Evolutionary conservation across 2,113 vertebrate species (phyloP), one percentile per base, ranked within the genome.

Genomic region (Microcebus lehilahytsara): DNA sequence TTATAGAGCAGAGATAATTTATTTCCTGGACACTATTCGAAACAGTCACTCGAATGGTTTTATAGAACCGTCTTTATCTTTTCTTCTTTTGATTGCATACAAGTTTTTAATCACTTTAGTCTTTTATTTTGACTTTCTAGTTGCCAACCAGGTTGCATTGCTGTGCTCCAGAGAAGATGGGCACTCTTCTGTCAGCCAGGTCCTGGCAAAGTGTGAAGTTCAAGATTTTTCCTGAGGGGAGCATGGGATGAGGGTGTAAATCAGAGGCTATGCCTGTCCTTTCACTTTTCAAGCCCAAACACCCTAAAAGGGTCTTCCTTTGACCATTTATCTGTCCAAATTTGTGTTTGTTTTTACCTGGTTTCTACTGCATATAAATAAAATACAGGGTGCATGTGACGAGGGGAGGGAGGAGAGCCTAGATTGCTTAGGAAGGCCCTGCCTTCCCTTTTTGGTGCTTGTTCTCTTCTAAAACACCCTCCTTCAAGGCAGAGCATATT

Each of bases 1-100:
- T 92, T 90, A 71, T 4, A 89, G 49, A 93, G 72, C 46, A 92
- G 64, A 85, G 79, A 67, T 81, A 93, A 93, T 94, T 64, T 13
- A 84, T 79, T 74, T 83, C 25, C 53, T 58, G 3, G 16, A 67
- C 5, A 9, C 25, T 81, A 64, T 86, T 95, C 67, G 92, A 83
- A 92, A 67, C 62, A 34, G n/a, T 79, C 40, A 81, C 51, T 46
- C 22, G 17, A 62, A 11, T 77, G 84, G 78, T 96, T 96, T 93
- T 79, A 58, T 67, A 85, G 20, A 79, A 23, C 20, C 60, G 87
- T 75, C 62, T 87, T 69, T 37, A 66, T 85, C 51, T 80, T 60
- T 93, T 51, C 64, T 75, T n/a, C 14, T 27, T 81, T 96, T 71
- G 23, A 96, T 25, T 74, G 40, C 37, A 30, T 72, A 17, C 6